Evolutionary conservation across 2,113 vertebrate species (phyloP), one percentile per base, ranked within the genome.

Genomic region (Otus sunia): DNA sequence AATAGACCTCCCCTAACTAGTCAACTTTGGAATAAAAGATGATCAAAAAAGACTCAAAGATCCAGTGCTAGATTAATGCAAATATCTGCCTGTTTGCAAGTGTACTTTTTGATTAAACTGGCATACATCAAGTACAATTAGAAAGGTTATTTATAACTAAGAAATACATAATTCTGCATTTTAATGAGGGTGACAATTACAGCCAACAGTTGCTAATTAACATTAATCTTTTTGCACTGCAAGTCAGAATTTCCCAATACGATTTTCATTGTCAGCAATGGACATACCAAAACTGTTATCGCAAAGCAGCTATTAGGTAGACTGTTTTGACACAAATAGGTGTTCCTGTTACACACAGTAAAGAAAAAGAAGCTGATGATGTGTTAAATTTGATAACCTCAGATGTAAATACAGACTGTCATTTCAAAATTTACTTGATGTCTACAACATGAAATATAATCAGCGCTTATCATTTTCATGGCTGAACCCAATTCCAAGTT

Each of bases 111-210:
- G 98, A 98, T 98, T 98, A 98, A 98, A 98, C 97, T 98, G 97
- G 98, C 97, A 98, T 98, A 98, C 95, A 98, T 98, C 98, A 98
- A 97, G 97, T 97, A 98, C 97, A 98, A 98, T 98, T 98, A 98
- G 97, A 98, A 98, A 98, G 96, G 97, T 97, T 98, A 98, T 98
- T 98, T 98, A 98, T 98, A 98, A 98, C 76, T 94, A 98, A 98
- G 98, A 98, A 98, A 98, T 97, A 98, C 97, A 98, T 98, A 98
- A 98, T 98, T 98, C 97, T 97, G 97, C 97, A 98, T 98, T 96
- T 98, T 97, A 98, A 98, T 97, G 91, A 97, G 77, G 92, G 97
- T 95, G 97, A 98, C 96, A 98, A 98, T 98, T 98, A 98, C 86
- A 98, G 97, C 68, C 96, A 97, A 97, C 93, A 88, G 94, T 96